Evolutionary conservation across 2,888 invertebrate species (phyloP).

Genomic region (Eupelmus urozonus): DNA sequence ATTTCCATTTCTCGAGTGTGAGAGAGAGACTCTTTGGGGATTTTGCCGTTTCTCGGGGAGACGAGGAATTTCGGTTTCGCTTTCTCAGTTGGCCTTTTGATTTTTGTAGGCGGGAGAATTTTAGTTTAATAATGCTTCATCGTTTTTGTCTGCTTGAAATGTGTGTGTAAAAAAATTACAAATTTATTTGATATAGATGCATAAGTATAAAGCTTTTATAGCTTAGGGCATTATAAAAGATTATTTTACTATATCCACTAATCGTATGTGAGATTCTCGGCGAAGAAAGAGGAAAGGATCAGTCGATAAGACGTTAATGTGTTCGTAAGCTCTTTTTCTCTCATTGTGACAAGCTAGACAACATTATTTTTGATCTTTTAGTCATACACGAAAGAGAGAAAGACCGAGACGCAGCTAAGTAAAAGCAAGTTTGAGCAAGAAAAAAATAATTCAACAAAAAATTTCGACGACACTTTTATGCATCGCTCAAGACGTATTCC

Average conservation of each 20-base stretch:
- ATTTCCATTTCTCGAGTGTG: constrained; percentile 31
- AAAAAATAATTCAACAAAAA: background rate
- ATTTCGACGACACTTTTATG: constrained; percentile 8
- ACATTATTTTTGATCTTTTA: constrained; percentile 12
- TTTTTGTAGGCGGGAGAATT: no score
- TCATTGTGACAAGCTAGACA: background rate
- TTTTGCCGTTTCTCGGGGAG: constrained; percentile 1
- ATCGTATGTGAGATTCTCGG: background rate
- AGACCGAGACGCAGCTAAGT: background rate
- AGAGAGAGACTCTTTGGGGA: constrained; percentile 6
- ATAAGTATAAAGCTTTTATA: no score
- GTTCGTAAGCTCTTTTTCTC: constrained; percentile 42
- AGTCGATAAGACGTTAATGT: constrained; percentile 48
- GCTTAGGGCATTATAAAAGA: background rate
- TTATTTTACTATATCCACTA: constrained; percentile 31
- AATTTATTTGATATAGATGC: no score
- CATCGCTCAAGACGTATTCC: background rate
- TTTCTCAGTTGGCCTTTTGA: no score
- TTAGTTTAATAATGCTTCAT: no score
- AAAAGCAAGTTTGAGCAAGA: background rate
- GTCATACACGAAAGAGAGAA: constrained; percentile 5
- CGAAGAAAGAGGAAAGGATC: constrained; percentile 18
- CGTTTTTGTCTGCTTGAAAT: no score
- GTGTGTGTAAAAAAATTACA: no score
- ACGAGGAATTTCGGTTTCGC: no score